A percentile compares a stretch with the other conserved stretches of the same genome.
Evolutionary conservation across 1,140 invertebrate genomes (phyloP).

Genomic region (Chionoecetes opilio): DNA sequence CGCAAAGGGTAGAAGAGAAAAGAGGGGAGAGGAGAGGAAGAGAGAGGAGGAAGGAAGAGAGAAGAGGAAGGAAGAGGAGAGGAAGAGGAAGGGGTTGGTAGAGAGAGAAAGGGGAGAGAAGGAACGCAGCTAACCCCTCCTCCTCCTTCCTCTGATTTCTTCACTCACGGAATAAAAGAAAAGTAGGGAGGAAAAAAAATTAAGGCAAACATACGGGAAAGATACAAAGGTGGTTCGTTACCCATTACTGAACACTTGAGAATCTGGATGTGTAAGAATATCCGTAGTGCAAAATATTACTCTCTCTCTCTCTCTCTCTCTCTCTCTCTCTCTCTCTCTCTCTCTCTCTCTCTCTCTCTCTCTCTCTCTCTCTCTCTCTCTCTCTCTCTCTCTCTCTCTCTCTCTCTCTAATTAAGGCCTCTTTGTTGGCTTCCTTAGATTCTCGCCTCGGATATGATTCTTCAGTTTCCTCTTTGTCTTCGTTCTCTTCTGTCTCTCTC

Average conservation of each 20-base stretch:
- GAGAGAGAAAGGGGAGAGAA: not conserved
- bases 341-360: not conserved
- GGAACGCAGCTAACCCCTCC: not conserved
- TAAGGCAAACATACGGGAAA: not conserved
- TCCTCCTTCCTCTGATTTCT: not conserved
- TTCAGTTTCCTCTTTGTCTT: slow-evolving; percentile 32
- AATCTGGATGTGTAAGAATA: not conserved
- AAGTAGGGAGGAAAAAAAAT: slow-evolving; percentile 33
- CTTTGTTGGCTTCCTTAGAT: slow-evolving; percentile 16
- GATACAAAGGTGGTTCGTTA: slow-evolving; percentile 38
- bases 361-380: slow-evolving; percentile 15
- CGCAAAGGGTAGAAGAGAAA: not conserved
- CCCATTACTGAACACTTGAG: slow-evolving; percentile 7
- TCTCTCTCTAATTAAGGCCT: slow-evolving; percentile 11
- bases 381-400: slow-evolving; percentile 15
- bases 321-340: too few relatives aligned
- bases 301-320: not conserved
- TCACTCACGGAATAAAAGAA: not conserved
- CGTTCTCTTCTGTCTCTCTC: not conserved
- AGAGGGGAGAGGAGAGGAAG: not conserved
- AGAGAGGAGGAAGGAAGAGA: not conserved
- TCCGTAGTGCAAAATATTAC: not conserved
- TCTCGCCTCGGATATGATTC: not conserved
- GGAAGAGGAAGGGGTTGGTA: not conserved
- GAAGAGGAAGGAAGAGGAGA: not conserved